phyloP scores from a whole-genome alignment of 2,888 invertebrate species.

The Liodrosophila aerea region DNA sequence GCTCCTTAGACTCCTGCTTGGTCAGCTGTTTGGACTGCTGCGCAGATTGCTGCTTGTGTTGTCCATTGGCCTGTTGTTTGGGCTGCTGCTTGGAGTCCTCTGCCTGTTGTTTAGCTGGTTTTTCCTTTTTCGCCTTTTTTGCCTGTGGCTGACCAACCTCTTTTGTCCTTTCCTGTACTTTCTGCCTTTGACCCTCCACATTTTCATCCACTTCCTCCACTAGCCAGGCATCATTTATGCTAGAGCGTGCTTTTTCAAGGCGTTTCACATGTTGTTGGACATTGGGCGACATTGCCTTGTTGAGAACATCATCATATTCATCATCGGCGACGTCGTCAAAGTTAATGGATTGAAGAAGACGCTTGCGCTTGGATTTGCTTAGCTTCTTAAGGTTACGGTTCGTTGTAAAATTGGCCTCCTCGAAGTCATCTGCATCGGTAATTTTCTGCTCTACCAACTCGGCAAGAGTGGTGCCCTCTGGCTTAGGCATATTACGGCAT shows the following conservation, averaged over 20 bases:
- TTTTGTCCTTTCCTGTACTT: background rate
- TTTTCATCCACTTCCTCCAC: slow-evolving; percentile 67
- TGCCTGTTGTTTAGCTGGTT: slow-evolving; percentile 6
- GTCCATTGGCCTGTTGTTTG: slow-evolving; percentile 8
- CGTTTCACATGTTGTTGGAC: slow-evolving; percentile 66
- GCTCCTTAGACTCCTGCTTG: slow-evolving; percentile 1
- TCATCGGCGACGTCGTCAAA: slow-evolving; percentile 78
- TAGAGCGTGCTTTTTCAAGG: slow-evolving; percentile 58
- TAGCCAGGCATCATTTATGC: slow-evolving; percentile 67
- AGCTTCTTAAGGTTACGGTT: slow-evolving; percentile 82
- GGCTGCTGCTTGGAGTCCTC: slow-evolving; percentile 33
- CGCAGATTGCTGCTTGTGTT: no score
- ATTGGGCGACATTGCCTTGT: slow-evolving; percentile 72
- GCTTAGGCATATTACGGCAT: slow-evolving; percentile 83
- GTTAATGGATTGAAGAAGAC: slow-evolving; percentile 76
- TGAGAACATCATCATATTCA: slow-evolving; percentile 76
- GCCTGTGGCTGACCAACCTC: no score
- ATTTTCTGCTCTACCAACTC: slow-evolving; percentile 80
- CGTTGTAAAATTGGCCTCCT: slow-evolving; percentile 83
- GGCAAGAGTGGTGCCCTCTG: slow-evolving; percentile 70
- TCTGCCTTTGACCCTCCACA: background rate
- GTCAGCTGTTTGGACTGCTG: background rate
- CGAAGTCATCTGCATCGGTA: slow-evolving; percentile 83
- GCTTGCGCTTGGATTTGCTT: slow-evolving; percentile 81
- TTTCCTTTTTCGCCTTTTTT: slow-evolving; percentile 23